Evolutionary conservation across 2,113 vertebrate genomes (phyloP).

Genomic region (Dipodomys spectabilis): DNA sequence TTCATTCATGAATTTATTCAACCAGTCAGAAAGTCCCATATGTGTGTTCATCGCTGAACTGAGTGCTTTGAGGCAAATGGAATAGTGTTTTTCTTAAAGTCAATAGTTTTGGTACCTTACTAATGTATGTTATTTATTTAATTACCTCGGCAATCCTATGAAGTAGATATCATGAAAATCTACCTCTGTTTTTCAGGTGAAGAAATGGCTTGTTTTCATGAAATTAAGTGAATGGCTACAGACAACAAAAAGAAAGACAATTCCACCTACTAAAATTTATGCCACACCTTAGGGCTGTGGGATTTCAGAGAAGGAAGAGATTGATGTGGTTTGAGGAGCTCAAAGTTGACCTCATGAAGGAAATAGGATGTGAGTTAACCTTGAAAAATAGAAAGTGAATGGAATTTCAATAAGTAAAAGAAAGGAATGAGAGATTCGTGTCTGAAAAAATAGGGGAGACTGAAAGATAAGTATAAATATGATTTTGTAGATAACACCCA

Average conservation of each 20-base stretch:
- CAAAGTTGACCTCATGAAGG: not conserved
- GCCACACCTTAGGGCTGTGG: not conserved
- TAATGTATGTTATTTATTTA: slow-evolving; percentile 12
- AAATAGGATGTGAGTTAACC: not conserved
- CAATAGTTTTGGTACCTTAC: not conserved
- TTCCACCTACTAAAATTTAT: not conserved
- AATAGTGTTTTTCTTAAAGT: not conserved
- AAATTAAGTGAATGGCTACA: slow-evolving; percentile 34
- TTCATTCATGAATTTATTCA: not conserved
- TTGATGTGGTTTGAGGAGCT: not conserved
- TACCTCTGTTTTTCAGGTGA: not conserved
- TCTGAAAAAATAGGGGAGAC: not conserved
- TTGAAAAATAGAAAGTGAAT: not conserved
- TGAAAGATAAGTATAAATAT: not conserved
- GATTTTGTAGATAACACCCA: not conserved
- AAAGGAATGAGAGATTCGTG: not conserved
- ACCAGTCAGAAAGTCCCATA: not conserved
- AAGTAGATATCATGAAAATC: not conserved
- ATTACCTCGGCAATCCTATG: not conserved
- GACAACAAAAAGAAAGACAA: slow-evolving; percentile 42
- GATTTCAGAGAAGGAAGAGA: slow-evolving; percentile 49
- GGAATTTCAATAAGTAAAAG: not conserved
- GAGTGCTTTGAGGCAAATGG: not conserved
- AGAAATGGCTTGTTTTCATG: not conserved
- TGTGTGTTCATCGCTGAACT: not conserved